These are phyloP conservation scores for Hydrotaea cyrtoneurina DNA, from an alignment of 2,888 invertebrate genomes.

Conservation along the genomic window DNA sequence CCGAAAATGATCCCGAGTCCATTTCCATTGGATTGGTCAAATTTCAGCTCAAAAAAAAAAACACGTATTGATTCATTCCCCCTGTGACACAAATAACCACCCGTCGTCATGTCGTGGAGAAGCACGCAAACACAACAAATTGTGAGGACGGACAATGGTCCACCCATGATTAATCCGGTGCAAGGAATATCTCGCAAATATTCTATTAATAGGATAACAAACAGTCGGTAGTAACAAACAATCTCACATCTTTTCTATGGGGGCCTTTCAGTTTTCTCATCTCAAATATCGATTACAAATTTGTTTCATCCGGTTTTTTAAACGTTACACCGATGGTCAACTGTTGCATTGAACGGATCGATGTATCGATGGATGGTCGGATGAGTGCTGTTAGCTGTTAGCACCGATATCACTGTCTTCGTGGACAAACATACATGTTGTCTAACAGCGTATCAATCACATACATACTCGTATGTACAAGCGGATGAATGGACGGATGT, in stretches of 20 bases:
- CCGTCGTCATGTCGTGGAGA: no score
- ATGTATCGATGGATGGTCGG: not conserved
- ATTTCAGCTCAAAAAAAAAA: no score
- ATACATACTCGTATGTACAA: not conserved
- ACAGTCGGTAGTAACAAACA: not conserved
- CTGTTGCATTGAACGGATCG: not conserved
- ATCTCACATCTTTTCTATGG: not conserved
- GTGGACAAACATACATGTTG: not conserved
- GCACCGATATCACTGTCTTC: not conserved
- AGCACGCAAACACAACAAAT: no score
- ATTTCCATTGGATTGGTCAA: no score
- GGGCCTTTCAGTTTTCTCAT: conserved; percentile 17
- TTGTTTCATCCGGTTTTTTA: conserved; percentile 35
- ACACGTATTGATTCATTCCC: no score
- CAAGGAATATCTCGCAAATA: not conserved
- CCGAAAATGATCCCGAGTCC: no score
- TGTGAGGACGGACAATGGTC: no score
- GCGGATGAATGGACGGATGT: conserved; percentile 4
- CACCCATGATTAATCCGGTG: no score
- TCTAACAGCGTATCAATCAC: conserved; percentile 19
- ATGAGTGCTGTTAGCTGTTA: no score
- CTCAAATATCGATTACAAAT: conserved; percentile 18
- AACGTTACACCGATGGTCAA: not conserved
- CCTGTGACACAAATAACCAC: not conserved
- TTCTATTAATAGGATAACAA: not conserved